Percentiles rank a stretch among this genome's conserved stretches.
Conservation (phyloP, 2,888 invertebrate species). For the Morpho helenor region DNA sequence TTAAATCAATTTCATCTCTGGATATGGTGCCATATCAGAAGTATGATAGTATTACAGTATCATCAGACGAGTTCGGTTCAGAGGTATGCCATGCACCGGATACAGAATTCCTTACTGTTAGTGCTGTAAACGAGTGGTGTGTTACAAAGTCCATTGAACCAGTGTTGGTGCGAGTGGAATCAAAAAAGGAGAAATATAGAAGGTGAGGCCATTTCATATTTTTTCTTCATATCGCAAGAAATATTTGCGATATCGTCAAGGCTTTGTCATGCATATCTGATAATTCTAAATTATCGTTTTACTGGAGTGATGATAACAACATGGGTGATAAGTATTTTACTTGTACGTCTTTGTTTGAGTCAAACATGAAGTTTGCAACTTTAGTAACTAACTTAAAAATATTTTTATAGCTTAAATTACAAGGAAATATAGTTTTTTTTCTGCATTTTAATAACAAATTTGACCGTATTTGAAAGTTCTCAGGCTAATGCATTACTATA, state of each 20-base stretch:
- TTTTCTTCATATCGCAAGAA: conserved; percentile 36
- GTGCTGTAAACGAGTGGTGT: conserved; percentile 77
- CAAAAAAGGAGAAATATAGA: conserved; percentile 75
- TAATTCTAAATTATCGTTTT: conserved; percentile 45
- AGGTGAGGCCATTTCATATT: conserved; percentile 65
- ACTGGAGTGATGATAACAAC: conserved; percentile 44
- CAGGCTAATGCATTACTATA: no score
- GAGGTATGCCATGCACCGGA: conserved; percentile 72
- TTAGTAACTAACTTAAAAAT: no score
- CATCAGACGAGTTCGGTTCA: conserved; percentile 73
- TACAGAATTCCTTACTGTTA: conserved; percentile 69
- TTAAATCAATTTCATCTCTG: conserved; percentile 71
- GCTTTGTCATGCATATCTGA: conserved; percentile 57
- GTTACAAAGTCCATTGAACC: conserved; percentile 64
- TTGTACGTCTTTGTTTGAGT: conserved; percentile 45
- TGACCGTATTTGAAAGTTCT: no score
- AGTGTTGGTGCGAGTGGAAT: conserved; percentile 64
- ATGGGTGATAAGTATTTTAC: conserved; percentile 31
- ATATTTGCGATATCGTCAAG: conserved; percentile 60
- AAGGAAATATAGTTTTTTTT: no score
- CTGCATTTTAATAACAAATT: no score
- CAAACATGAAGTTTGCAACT: not conserved
- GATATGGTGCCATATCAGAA: conserved; percentile 74
- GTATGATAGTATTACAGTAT: conserved; percentile 73
- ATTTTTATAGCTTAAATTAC: no score